Conservation (phyloP, 1,140 invertebrate species). For the Papilio aristodemus region DNA sequence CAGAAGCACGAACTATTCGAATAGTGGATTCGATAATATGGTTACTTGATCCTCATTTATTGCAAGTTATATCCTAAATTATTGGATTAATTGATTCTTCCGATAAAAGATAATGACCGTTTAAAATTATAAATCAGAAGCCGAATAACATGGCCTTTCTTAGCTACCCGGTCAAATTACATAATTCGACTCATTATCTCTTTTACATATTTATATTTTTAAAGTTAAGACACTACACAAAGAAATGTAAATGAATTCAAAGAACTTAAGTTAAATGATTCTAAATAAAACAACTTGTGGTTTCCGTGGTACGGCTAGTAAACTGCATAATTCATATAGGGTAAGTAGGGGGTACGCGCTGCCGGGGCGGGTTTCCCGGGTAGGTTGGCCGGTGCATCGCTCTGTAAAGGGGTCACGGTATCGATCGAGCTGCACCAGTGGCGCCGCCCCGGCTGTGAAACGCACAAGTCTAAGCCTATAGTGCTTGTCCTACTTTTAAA, state of each 20-base stretch:
- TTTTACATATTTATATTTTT: too few relatives aligned
- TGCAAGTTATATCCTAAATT: too few relatives aligned
- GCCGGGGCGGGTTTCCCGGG: slow-evolving; percentile 58
- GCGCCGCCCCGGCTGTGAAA: slow-evolving; percentile 7
- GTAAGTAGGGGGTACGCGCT: background rate
- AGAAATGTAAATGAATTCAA: background rate
- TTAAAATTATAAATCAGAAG: too few relatives aligned
- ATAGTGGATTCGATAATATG: background rate
- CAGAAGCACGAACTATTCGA: background rate
- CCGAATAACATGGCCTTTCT: too few relatives aligned
- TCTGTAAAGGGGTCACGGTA: slow-evolving; percentile 71
- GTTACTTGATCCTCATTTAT: too few relatives aligned
- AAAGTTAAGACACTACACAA: too few relatives aligned
- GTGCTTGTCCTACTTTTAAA: slow-evolving; percentile 10
- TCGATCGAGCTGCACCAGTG: slow-evolving; percentile 57
- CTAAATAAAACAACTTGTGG: slow-evolving; percentile 6
- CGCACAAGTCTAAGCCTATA: slow-evolving; percentile 22
- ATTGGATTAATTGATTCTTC: too few relatives aligned
- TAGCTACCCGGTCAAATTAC: too few relatives aligned
- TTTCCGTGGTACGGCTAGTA: background rate
- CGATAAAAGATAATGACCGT: too few relatives aligned
- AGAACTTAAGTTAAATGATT: slow-evolving; percentile 7
- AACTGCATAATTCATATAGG: slow-evolving; percentile 24
- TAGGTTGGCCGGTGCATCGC: slow-evolving; percentile 70
- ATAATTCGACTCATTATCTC: too few relatives aligned